A percentile compares a stretch with the other conserved stretches of the same genome.
Evolutionary conservation across 1,140 invertebrate genomes (phyloP).

Genomic region (Lordiphosa mommai): DNA sequence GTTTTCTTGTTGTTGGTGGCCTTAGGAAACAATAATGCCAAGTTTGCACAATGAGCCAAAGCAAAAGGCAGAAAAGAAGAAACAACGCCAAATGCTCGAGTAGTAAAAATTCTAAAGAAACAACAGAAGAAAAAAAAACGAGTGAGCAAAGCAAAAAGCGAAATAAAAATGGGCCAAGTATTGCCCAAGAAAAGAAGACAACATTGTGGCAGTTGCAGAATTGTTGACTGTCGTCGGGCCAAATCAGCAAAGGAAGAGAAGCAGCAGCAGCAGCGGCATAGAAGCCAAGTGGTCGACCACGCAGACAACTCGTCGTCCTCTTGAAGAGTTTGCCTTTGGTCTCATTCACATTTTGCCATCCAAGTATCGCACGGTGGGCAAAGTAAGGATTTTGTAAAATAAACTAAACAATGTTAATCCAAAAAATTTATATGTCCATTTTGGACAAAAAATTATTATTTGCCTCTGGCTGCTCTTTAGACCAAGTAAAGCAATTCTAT

Average conservation of each 20-base stretch:
- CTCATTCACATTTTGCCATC: constrained; percentile 2
- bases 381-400: no score
- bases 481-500: no score
- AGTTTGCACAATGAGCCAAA: constrained; percentile 72
- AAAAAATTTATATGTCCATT: no score
- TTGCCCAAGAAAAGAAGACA: constrained; percentile 53
- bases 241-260: background rate
- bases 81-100: constrained; percentile 63
- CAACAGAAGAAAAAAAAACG: constrained; percentile 15
- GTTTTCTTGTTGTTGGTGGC: constrained; percentile 67
- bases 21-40: constrained; percentile 78
- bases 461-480: no score
- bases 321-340: constrained; percentile 57
- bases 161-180: constrained; percentile 60
- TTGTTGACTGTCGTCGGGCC: constrained; percentile 59
- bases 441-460: no score
- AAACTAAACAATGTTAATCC: no score
- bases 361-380: background rate
- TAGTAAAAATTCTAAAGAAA: constrained; percentile 75
- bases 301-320: constrained; percentile 23
- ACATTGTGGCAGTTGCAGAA: constrained; percentile 77
- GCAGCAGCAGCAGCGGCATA: constrained; percentile 10
- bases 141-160: constrained; percentile 18
- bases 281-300: constrained; percentile 44
- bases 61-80: constrained; percentile 32